Base-by-base conservation (phyloP, 2,113 vertebrate genomes). In the Malurus melanocephalus region DNA sequence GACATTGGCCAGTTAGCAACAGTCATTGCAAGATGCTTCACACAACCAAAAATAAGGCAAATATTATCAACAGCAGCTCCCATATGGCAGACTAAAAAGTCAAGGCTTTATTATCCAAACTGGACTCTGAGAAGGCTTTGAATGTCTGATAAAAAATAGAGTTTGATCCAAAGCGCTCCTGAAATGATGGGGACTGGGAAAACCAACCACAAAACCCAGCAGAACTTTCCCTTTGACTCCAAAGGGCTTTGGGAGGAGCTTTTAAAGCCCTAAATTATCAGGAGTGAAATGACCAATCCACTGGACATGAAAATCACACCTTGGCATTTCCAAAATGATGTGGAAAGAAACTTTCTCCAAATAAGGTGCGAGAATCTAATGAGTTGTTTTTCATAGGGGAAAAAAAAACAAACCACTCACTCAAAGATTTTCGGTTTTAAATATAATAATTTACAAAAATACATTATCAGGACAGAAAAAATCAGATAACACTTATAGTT, bases 101-200 rank as follows among this genome's bases (percentile, higher is more conserved):
- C 94, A 96, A 96, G 89, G 90, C 90, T 94, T 92, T 85, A 13
- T 91, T 89, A 93, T 68, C 79, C 94, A 92, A 93, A 93, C 49
- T 85, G 84, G 75, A 87, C 74, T 72, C 71, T 85, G 82, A 89
- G 83, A 92, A 96, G 80, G 86, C 80, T 96, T 95, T 80, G 84
- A 72, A 85, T 59, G 33, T 83, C 62, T 67, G 38, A 68, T 92
- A 66, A 85, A 89, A 82, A 45, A 85, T 32, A 84, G 32, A 1
- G 30, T 67, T 93, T 73, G 64, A 77, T 88, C 62, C 71, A 87
- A 92, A 93, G 55, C 66, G 80, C 83, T 75, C 45, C 49, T 72
- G 55, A 88, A 79, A 51, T 8, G n/a, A 79, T 43, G 48, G 21
- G 24, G 62, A 81, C 28, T 85, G 67, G 69, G 42, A 87, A 89